phyloP scores from a whole-genome alignment of 2,113 vertebrate genomes.

The Thamnophis sirtalis region DNA sequence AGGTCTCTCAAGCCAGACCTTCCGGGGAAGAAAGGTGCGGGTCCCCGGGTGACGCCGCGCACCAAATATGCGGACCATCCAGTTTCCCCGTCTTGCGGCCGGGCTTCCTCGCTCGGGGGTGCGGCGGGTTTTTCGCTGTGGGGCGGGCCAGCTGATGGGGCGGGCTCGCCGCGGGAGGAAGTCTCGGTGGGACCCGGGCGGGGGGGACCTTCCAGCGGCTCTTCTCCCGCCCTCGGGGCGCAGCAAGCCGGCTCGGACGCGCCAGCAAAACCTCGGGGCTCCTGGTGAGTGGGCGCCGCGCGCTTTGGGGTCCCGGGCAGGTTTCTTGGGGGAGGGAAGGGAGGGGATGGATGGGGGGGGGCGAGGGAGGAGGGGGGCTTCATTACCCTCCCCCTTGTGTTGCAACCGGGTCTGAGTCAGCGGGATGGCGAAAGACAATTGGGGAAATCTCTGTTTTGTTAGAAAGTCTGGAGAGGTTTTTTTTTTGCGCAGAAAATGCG shows the following conservation, averaged over 20 bases:
- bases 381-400: not conserved
- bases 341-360: not conserved
- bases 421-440: not conserved
- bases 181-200: not conserved
- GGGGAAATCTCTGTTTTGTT: not conserved
- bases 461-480: too few relatives aligned
- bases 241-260: not conserved
- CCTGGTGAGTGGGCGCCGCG: not conserved
- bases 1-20: not conserved
- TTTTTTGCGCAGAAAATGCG: not conserved
- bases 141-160: not conserved
- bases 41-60: not conserved
- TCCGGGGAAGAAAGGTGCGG: not conserved
- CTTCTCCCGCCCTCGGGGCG: too few relatives aligned
- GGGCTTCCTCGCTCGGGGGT: not conserved
- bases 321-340: rapidly evolving
- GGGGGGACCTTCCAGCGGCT: not conserved
- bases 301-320: too few relatives aligned
- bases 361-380: not conserved
- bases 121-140: too few relatives aligned
- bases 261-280: not conserved
- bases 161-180: not conserved
- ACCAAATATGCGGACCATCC: not conserved
- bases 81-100: not conserved
- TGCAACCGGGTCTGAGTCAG: not conserved